Percentiles rank a stretch among this genome's conserved stretches.
These are phyloP conservation scores for Kuschelorhynchus macadamiae DNA, from an alignment of 2,888 invertebrate genomes.

Conservation along the genomic window DNA sequence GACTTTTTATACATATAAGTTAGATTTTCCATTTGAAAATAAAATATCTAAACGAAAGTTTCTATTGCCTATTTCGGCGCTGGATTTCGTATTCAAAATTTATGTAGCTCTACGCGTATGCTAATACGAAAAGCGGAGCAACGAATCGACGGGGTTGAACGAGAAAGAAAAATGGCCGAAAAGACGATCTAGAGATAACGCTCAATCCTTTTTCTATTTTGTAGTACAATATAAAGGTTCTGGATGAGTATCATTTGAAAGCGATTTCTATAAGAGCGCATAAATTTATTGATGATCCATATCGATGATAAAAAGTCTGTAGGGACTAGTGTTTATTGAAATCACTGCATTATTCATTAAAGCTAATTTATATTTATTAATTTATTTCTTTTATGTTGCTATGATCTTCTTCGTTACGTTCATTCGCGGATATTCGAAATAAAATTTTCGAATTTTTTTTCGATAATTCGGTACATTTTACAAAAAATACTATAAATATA, in stretches of 20 bases:
- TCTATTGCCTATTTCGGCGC: conserved; percentile 47
- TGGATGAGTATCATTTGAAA: conserved; percentile 28
- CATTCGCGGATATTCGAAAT: too few relatives aligned
- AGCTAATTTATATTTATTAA: too few relatives aligned
- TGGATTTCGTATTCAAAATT: conserved; percentile 45
- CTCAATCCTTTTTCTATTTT: conserved; percentile 44
- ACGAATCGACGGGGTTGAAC: conserved; percentile 41
- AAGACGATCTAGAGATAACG: conserved; percentile 42
- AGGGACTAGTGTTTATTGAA: too few relatives aligned
- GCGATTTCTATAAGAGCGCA: conserved; percentile 6
- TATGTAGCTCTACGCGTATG: conserved; percentile 48
- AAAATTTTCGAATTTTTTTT: too few relatives aligned
- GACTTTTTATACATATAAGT: conserved; percentile 16
- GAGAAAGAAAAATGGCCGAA: conserved; percentile 34
- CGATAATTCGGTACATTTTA: too few relatives aligned
- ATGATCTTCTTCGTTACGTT: too few relatives aligned
- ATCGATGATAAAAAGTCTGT: too few relatives aligned
- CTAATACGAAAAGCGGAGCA: conserved; percentile 45
- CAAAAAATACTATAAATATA: too few relatives aligned
- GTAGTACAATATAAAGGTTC: conserved; percentile 31
- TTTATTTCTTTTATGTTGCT: too few relatives aligned
- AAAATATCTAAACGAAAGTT: conserved; percentile 45
- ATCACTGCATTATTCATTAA: too few relatives aligned
- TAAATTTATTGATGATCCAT: neutral
- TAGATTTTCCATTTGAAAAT: conserved; percentile 33